Evolutionary conservation across 1,140 invertebrate genomes (phyloP), one percentile per base, ranked within the genome.

Genomic region (Brachionus sp.): DNA sequence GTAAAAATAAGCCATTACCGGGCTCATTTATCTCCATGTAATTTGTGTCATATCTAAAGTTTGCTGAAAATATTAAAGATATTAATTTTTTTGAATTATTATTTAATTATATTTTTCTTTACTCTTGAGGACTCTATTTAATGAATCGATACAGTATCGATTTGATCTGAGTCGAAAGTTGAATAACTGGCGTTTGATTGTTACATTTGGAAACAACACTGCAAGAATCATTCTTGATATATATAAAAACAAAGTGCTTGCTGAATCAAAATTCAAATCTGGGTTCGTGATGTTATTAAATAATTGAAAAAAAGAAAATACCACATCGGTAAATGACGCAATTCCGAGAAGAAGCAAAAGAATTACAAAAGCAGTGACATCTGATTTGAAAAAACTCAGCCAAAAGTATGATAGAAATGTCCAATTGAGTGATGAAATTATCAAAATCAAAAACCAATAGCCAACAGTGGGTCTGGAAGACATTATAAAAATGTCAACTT

Each of bases 301-400:
- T 12, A 80, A 23, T 80, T 80, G 77, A 33, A 80, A 39, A 66
- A 80, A 80, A 16, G 77, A 80, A 19, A 80, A 44, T 19, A 80
- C 77, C 5, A 80, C 39, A 37, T 80, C 77, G 4, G 37, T 66
- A 12, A 80, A 66, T 57, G 62, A 62, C 1, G 23, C 62, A 19
- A 80, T 19, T 29, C 77, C 62, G 23, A 80, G 37, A 3, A 80
- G n/a, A 12, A 80, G 25, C 5, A 80, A 29, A 2, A 80, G 6
- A 39, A 57, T 66, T 5, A 80, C 77, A 66, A 80, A 80, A 62
- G 77, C 77, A 64, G 77, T 62, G 5, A 80, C 77, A 19, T 80
- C 77, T 44, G 77, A 80, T 37, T 80, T 66, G 50, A 80, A 80
- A 57, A 80, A 66, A 62, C 33, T 39, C 12, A 66, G 37, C 77